Evolutionary conservation across 2,797 vertebrate genomes (phyloP), one percentile per base, ranked within the genome.

Genomic region (Crenichthys baileyi): DNA sequence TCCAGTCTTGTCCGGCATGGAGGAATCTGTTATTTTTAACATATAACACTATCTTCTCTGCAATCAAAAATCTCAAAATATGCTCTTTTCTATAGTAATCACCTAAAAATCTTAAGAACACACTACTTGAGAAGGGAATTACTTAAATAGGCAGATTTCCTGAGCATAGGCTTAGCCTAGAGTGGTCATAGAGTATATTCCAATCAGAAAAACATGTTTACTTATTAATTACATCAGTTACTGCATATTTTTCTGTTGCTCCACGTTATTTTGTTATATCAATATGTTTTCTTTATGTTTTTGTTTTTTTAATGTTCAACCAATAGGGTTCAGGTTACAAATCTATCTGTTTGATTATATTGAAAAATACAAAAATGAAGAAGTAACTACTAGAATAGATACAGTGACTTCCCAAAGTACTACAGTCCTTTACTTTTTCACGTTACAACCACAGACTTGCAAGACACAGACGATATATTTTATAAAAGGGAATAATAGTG

Each of bases 1-100:
- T 44, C 20, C 41, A 46, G 72, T 83, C 78, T 83, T 87, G 80
- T 88, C 85, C 84, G 81, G 81, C 61, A 91, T 76, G 88, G 65
- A 80, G 41, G 58, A 87, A 83, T 71, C 74, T 75, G 1, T 80
- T 53, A 4, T 70, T 77, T 63, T 60, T 73, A 77, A 77, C 74
- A 8, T 61, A 74, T 71, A 70, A 82, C 73, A 86, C 73, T 78
- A 80, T 71, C 8, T 24, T 76, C 18, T 80, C 53, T 80, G 31
- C 75, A 83, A 67, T 83, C n/a, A 77, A 68, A 46, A 74, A 63
- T 56, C 9, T 41, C 36, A 72, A 58, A 76, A 48, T 41, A 55
- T 71, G 58, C 51, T 76, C 5, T 85, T 77, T 83, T 81, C 53
- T 48, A 80, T 22, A 26, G 15, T 71, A 12, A 11, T 79, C 36